Percentiles rank a stretch among this genome's conserved stretches.
These are phyloP conservation scores for Epinephelus moara DNA, from an alignment of 2,113 vertebrate genomes.

Conservation along the genomic window DNA sequence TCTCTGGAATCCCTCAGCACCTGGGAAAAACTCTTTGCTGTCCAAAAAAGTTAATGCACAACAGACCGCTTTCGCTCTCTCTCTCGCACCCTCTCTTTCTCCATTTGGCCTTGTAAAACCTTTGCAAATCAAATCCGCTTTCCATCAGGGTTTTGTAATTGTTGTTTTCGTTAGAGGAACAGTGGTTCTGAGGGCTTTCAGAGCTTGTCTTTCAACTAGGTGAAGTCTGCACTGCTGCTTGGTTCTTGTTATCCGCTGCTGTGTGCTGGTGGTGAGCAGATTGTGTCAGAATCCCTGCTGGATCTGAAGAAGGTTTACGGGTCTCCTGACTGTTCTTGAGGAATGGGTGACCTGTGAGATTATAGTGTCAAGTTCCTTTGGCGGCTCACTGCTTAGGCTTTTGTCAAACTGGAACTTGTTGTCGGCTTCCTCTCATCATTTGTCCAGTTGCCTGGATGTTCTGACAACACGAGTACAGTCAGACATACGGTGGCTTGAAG, in stretches of 20 bases:
- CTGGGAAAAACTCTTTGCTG: constrained; percentile 76
- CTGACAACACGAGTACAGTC: constrained; percentile 1
- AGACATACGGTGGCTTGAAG: background rate
- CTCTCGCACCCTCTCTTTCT: constrained; percentile 36
- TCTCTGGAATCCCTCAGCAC: constrained; percentile 75
- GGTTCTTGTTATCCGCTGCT: constrained; percentile 43
- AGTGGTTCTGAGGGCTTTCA: constrained; percentile 50
- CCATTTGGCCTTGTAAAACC: constrained; percentile 79
- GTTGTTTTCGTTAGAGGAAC: constrained; percentile 72
- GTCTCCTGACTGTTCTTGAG: constrained; percentile 14
- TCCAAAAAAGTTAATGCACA: constrained; percentile 78
- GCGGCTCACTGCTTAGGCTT: background rate
- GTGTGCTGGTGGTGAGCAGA: constrained; percentile 23
- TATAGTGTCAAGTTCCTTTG: constrained; percentile 10
- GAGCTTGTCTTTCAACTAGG: constrained; percentile 63
- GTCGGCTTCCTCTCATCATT: constrained; percentile 17
- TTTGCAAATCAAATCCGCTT: constrained; percentile 75
- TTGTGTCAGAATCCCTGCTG: constrained; percentile 11
- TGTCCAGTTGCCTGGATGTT: background rate
- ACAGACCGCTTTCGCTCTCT: constrained; percentile 68
- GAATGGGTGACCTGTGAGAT: constrained; percentile 15
- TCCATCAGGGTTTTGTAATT: constrained; percentile 74
- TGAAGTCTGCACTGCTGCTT: constrained; percentile 44
- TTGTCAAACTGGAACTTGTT: constrained; percentile 16
- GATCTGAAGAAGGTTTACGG: constrained; percentile 1